Evolutionary conservation across 1,140 invertebrate species (phyloP).

Genomic region (Bicyclus anynana): DNA sequence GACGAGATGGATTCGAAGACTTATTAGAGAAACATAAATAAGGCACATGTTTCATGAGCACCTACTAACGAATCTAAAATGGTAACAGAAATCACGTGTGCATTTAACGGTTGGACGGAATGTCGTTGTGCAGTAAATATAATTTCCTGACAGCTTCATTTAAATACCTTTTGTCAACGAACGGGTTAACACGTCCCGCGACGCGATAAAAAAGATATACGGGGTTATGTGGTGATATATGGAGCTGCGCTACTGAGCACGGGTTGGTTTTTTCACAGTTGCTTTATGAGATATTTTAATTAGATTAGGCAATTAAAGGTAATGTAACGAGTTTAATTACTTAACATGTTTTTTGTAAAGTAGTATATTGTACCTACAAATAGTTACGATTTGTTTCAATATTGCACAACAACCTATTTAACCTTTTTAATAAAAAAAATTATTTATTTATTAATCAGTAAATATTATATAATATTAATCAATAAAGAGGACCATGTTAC

Average conservation of each 20-base stretch:
- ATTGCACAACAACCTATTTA: too few species aligned
- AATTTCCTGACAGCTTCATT: slow-evolving; percentile 71
- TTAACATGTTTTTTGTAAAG: too few species aligned
- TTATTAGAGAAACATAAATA: neutral
- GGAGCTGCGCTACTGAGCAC: slow-evolving; percentile 42
- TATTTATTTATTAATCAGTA: too few species aligned
- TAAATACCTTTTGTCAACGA: slow-evolving; percentile 77
- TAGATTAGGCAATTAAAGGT: slow-evolving; percentile 17
- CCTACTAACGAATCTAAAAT: slow-evolving; percentile 28
- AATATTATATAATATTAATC: too few species aligned
- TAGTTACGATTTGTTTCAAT: too few species aligned
- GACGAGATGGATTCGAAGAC: too few species aligned
- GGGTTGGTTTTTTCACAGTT: slow-evolving; percentile 59
- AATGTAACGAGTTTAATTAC: too few species aligned
- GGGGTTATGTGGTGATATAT: slow-evolving; percentile 19
- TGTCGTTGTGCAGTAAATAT: slow-evolving; percentile 68
- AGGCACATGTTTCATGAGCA: neutral
- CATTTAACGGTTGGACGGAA: slow-evolving; percentile 54
- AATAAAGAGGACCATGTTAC: too few species aligned
- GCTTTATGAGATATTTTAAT: slow-evolving; percentile 68
- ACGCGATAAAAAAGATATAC: slow-evolving; percentile 74
- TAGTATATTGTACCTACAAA: too few species aligned
- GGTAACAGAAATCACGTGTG: slow-evolving; percentile 39
- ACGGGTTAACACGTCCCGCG: slow-evolving; percentile 67
- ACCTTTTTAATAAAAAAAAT: too few species aligned